Evolutionary conservation across 1,140 invertebrate genomes (phyloP).

Genomic region (Drosophila micromelanica): DNA sequence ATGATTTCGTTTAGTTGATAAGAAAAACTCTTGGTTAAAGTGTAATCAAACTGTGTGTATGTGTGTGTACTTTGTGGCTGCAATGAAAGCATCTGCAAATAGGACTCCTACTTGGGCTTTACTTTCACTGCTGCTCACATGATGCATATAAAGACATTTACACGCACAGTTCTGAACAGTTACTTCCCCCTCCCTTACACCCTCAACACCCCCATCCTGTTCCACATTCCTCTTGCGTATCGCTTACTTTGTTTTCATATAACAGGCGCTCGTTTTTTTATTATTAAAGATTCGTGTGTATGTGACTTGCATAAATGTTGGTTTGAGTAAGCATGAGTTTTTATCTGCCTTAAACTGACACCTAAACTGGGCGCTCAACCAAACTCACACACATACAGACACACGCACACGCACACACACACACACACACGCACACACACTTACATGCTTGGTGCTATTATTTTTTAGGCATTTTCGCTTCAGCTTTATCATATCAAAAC

Average conservation of each 20-base stretch:
- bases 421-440: constrained; percentile 1
- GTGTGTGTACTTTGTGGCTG: constrained; percentile 43
- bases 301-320: constrained; percentile 78
- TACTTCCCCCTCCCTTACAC: not conserved
- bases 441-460: constrained; percentile 41
- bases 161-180: constrained; percentile 56
- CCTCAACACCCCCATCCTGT: not conserved
- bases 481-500: constrained; percentile 80
- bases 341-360: constrained; percentile 61
- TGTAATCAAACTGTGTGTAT: constrained; percentile 33
- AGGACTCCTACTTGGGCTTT: constrained; percentile 14
- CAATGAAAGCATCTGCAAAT: constrained; percentile 24
- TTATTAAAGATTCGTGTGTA: constrained; percentile 80
- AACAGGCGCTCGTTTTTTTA: constrained; percentile 78
- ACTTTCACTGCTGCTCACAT: constrained; percentile 16
- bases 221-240: not conserved
- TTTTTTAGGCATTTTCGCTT: constrained; percentile 52
- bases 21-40: constrained; percentile 24
- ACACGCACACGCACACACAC: not conserved
- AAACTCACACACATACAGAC: not conserved
- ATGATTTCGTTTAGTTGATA: constrained; percentile 17
- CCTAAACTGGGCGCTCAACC: constrained; percentile 31
- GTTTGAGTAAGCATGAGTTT: constrained; percentile 41
- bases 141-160: constrained; percentile 59
- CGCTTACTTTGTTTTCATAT: constrained; percentile 69